Evolutionary conservation across 2,113 vertebrate species (phyloP), one percentile per base, ranked within the genome.

Genomic region (Myrmecobius fasciatus): DNA sequence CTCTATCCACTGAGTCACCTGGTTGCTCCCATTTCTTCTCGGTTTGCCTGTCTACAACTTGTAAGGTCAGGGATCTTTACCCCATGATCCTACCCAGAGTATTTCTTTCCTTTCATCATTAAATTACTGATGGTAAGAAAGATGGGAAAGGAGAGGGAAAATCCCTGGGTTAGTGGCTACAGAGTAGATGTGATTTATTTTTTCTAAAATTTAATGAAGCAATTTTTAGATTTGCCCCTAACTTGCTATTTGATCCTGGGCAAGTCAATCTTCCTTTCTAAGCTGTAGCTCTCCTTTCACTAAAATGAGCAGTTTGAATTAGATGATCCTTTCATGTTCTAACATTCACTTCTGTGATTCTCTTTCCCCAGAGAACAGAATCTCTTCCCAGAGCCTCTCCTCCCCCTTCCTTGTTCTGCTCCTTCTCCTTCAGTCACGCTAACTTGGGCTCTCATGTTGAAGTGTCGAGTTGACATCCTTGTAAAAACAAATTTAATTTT

Each of bases 401-500:
- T n/a, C 36, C 43, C 83, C 25, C 25, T 26, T 56, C 47, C 17
- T 5, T 36, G 8, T 9, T 10, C 51, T n/a, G 24, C 51, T 26
- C 28, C 46, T 56, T 14, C 49, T 93, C 89, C 91, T 83, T 96
- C 91, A 92, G 67, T n/a, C 90, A 53, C 22, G 31, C 89, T 91
- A 90, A 83, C 94, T 92, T 90, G 96, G 56, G 95, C 89, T 97
- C 95, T 83, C 95, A 83, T 94, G 92, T 92, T 95, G 97, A 97
- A 97, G 94, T 88, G 56, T 91, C 25, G 60, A 91, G 93, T 96
- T 98, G 97, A 98, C 97, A 98, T 96, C 83, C 94, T 94, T 98
- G 97, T 98, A 97, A 97, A 98, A 98, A 98, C 97, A 97, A 98
- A 98, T 97, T 97, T 97, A 97, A 97, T 96, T 96, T 96, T 97